Evolutionary conservation across 64 coral and sea anemone genomes (phyloP), one percentile per base, ranked within the genome.

Genomic region (Platygyra sinensis): DNA sequence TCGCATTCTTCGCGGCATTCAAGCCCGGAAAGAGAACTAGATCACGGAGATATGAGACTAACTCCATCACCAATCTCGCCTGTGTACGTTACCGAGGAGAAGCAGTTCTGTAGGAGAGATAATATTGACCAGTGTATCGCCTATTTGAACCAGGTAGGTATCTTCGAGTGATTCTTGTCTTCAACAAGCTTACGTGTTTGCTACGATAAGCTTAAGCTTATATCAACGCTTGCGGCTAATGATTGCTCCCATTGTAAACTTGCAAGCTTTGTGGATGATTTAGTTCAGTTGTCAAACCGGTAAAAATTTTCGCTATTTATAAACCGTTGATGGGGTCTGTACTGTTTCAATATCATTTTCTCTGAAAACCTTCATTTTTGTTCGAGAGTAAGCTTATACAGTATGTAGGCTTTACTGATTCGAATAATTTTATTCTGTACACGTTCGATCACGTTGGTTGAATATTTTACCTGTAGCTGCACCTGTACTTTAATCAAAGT

Each of bases 91-190:
- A 76, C 81, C 25, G 60, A 60, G 13, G 97, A 99, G 60, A 99
- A 96, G 78, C 88, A 91, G 19, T 99, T 99, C 27, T 99, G 97
- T 52, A 88, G 74, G 49, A 78, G 94, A 55, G 94, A 99, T 88
- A 99, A 99, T 36, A 84, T 99, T 7, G 97, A 99, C 17, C 97
- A 99, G 55, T 93, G 97, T 72, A 80, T 99, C 22, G 91, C 97
- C 8, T 99, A 93, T 57, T 86, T 99, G 46, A 99, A 99, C 80
- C 97, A 99, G 94, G 97, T 99, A 49, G 54, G 79, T 32, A 42
- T 4, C 4, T 19, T 24, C 32, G 8, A 1, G 15, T 65, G 61
- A 69, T 71, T 67, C 11, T 60, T 30, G 60, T 38, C 18, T 17
- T 12, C 1, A 22, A 57, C 54, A 59, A 31, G 55, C 52, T 25